These are phyloP conservation scores for Syrmaticus mikado DNA, from an alignment of 2,113 vertebrate genomes.

Conservation along the genomic window DNA sequence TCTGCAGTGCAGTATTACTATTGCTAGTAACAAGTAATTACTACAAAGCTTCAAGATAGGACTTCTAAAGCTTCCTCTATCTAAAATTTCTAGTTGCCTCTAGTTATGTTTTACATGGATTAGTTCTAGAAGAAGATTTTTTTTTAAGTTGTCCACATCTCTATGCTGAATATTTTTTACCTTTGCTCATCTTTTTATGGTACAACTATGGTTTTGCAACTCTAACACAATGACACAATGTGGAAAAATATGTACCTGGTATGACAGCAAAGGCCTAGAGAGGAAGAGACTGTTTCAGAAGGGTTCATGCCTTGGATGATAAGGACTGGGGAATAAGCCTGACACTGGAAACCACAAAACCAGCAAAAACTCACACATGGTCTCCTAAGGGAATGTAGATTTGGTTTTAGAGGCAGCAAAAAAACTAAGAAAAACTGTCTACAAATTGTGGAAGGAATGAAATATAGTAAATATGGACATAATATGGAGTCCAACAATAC, in stretches of 20 bases:
- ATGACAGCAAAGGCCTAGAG: not conserved
- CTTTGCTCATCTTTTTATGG: not conserved
- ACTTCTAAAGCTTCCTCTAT: not conserved
- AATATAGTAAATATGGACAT: not conserved
- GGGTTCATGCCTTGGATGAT: not conserved
- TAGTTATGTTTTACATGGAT: not conserved
- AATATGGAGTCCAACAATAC: not conserved
- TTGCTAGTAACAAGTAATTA: not conserved
- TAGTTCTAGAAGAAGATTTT: not conserved
- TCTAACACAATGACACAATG: not conserved
- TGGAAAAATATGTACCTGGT: not conserved
- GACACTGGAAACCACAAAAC: accelerated
- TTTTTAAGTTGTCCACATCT: not conserved
- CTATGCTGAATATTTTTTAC: accelerated
- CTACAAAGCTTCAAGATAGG: not conserved
- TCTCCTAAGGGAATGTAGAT: not conserved
- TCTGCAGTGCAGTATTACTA: not conserved
- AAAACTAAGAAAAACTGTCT: not conserved
- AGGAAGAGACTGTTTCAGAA: not conserved
- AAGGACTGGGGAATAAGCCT: not conserved
- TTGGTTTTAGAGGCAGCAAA: not conserved
- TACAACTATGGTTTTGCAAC: not conserved
- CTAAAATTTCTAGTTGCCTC: not conserved
- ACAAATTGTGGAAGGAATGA: not conserved
- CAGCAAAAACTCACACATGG: not conserved